phyloP scores from a whole-genome alignment of 2,797 vertebrate species.

The Rhodeus uyekii region DNA sequence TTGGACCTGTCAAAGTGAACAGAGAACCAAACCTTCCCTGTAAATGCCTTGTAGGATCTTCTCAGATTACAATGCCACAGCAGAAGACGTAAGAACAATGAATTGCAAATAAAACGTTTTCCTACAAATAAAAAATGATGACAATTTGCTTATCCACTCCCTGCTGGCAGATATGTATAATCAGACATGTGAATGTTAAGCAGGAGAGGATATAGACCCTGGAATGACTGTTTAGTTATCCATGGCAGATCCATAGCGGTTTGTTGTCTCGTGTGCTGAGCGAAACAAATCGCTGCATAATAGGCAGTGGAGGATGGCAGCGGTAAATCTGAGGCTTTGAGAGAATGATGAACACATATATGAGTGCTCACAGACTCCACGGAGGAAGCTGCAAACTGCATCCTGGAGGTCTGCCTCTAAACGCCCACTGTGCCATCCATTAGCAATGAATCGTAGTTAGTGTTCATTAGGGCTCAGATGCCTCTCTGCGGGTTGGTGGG shows the following conservation, averaged over 20 bases:
- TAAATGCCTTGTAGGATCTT: slow-evolving; percentile 21
- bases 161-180: background rate
- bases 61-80: background rate
- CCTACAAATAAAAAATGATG: background rate
- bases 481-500: slow-evolving; percentile 2
- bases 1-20: background rate
- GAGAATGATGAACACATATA: slow-evolving; percentile 32
- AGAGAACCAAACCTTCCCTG: background rate
- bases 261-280: slow-evolving; percentile 23
- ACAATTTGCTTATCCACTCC: slow-evolving; percentile 23
- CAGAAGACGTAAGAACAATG: background rate
- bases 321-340: slow-evolving; percentile 43
- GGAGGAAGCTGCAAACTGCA: slow-evolving; percentile 1
- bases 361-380: background rate
- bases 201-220: background rate
- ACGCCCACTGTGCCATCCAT: slow-evolving; percentile 12
- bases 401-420: slow-evolving; percentile 19
- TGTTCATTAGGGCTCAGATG: slow-evolving; percentile 25
- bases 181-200: slow-evolving; percentile 27
- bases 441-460: slow-evolving; percentile 42
- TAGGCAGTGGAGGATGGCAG: slow-evolving; percentile 33
- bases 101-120: slow-evolving; percentile 30
- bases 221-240: slow-evolving; percentile 29
- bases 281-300: slow-evolving; percentile 36
- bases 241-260: background rate